Evolutionary conservation across 2,113 vertebrate genomes (phyloP).

Genomic region (Crotalus viridis): DNA sequence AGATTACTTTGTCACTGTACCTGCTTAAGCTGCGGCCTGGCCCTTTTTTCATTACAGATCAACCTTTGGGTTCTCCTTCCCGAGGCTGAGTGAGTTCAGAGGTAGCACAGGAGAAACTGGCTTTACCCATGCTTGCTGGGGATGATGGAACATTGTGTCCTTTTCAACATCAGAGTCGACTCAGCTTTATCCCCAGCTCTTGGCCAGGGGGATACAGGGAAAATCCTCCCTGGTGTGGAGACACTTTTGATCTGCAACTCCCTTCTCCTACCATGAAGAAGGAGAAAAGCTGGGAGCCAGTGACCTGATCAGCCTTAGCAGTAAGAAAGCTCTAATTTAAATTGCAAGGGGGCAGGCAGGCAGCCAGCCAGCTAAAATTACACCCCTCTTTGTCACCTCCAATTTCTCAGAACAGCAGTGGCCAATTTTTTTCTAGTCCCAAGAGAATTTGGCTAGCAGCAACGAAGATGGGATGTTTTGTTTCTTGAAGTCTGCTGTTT

Average conservation of each 20-base stretch:
- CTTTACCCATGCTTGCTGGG: no score
- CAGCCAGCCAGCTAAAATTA: background rate
- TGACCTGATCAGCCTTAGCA: background rate
- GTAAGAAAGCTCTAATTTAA: slow-evolving; percentile 1
- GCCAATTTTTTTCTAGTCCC: slow-evolving; percentile 7
- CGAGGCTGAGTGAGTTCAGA: background rate
- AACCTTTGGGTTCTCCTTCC: background rate
- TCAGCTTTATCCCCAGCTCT: no score
- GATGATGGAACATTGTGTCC: no score
- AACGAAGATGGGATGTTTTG: background rate
- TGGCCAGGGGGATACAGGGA: no score
- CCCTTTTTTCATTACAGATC: background rate
- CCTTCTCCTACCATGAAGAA: background rate
- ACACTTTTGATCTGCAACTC: no score
- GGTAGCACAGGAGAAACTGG: background rate
- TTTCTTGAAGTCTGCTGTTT: background rate
- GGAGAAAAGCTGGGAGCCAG: background rate
- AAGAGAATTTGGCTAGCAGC: slow-evolving; percentile 17
- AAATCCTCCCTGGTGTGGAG: no score
- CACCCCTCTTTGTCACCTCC: background rate
- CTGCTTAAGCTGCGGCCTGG: background rate
- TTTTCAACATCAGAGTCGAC: background rate
- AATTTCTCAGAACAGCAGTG: background rate
- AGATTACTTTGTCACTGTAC: background rate
- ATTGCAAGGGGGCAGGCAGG: background rate